These are phyloP conservation scores for Pristionchus entomophagus DNA, from an alignment of 2,888 invertebrate genomes.

Conservation along the genomic window DNA sequence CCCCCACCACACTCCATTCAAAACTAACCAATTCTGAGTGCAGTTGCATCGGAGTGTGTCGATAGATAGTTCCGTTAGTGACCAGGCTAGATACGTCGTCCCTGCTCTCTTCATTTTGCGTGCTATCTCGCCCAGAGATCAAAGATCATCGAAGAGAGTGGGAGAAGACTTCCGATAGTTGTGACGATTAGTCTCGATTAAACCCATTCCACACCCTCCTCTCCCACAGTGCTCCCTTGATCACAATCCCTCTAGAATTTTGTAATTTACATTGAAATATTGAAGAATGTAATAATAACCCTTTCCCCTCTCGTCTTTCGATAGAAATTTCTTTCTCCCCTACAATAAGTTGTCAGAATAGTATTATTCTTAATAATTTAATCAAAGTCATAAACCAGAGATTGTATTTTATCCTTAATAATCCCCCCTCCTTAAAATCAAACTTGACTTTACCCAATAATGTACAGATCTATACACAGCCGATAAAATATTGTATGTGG, in stretches of 20 bases:
- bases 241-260: neutral
- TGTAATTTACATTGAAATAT: neutral
- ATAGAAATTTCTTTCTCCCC: neutral
- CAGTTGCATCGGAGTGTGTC: neutral
- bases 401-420: constrained; percentile 28
- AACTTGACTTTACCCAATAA: neutral
- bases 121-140: neutral
- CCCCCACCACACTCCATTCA: neutral
- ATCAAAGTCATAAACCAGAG: constrained; percentile 28
- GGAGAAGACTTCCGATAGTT: neutral
- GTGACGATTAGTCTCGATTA: constrained; percentile 1
- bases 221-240: too few relatives aligned
- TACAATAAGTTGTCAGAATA: too few relatives aligned
- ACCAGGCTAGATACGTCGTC: neutral
- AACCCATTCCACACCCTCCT: too few relatives aligned
- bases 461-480: constrained; percentile 37
- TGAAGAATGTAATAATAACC: neutral
- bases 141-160: neutral
- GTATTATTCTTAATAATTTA: neutral
- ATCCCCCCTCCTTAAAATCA: neutral
- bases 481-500: constrained; percentile 14
- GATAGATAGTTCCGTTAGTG: neutral
- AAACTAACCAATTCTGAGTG: constrained; percentile 11
- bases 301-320: constrained; percentile 32
- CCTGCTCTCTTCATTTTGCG: neutral